These are phyloP conservation scores for Lepisosteus osseus DNA, from an alignment of 2,113 vertebrate species.

Conservation along the genomic window DNA sequence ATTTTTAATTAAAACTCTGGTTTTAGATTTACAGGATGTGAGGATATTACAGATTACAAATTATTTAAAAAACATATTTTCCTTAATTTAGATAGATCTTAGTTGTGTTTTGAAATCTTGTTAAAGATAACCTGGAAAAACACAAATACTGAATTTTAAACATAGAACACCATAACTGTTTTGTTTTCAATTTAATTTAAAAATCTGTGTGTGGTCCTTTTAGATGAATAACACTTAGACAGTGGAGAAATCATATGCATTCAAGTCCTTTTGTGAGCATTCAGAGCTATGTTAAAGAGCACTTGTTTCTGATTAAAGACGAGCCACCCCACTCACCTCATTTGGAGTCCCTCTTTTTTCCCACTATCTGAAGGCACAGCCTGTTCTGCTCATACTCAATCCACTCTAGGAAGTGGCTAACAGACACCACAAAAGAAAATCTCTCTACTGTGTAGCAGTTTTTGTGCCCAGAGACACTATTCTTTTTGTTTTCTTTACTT, in stretches of 20 bases:
- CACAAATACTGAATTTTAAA: background rate
- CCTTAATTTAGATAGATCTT: too few species aligned
- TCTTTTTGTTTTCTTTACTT: conserved; percentile 53
- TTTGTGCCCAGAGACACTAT: conserved; percentile 52
- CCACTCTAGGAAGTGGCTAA: conserved; percentile 39
- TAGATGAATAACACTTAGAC: conserved; percentile 27
- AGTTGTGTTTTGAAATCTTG: too few species aligned
- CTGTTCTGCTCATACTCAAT: background rate
- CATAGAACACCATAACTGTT: conserved; percentile 16
- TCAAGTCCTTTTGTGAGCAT: conserved; percentile 32
- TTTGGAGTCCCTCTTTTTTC: conserved; percentile 16
- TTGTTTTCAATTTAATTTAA: conserved; percentile 23
- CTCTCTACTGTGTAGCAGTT: conserved; percentile 46
- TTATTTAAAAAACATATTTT: too few species aligned
- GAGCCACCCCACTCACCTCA: background rate
- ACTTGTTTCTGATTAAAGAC: conserved; percentile 37
- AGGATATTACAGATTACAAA: too few species aligned
- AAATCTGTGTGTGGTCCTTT: conserved; percentile 28
- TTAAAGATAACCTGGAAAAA: background rate
- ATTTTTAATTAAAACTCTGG: too few species aligned
- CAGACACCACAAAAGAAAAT: conserved; percentile 51
- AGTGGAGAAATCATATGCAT: conserved; percentile 24
- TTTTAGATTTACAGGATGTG: too few species aligned
- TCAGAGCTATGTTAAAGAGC: conserved; percentile 40
- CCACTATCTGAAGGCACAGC: background rate